Evolutionary conservation across 2,888 invertebrate species (phyloP), one percentile per base, ranked within the genome.

Genomic region (Malthinus seriepunctatus): DNA sequence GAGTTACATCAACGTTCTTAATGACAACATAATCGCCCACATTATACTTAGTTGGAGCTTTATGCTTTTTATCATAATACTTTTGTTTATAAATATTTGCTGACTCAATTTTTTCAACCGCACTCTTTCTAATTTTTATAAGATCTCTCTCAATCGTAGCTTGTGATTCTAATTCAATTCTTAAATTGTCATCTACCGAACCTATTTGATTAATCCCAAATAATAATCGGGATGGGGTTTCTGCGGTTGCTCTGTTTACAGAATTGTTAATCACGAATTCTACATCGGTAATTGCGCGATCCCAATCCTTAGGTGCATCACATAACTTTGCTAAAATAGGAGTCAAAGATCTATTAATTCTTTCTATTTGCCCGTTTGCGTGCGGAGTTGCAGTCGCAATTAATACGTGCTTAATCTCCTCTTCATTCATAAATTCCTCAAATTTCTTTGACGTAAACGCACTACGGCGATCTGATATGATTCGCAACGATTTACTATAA

Each of bases 41-140:
- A 2, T 23, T 23, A 23, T 23, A 23, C 23, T 23, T 23, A 23
- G 23, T 23, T 23, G 23, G 23, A 23, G 5, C 23, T 5, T 23
- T 23, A 23, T 23, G 23, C 23, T 23, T 23, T 5, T 23, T 23
- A 23, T 23, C 23, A 23, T 23, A 23, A 23, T 23, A 23, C 23
- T 23, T 23, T 23, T 5, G 2, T 3, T 23, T 23, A 23, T 23
- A 23, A 23, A 23, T 23, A 23, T 23, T 23, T 23, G 23, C 23
- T 23, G 5, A 23, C 5, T 23, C 23, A 23, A 23, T 23, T 23
- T 23, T 23, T 5, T 23, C 23, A 23, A 23, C 9, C 34, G 63
- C 65, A 14, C 56, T 32, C 31, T 49, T 32, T 47, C 51, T 46
- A 15, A 51, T 33, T 38, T 51, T 3, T 38, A 45, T 3, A 11